Base-by-base conservation (phyloP, 2,888 invertebrate genomes). In the Microplitis manilae region DNA sequence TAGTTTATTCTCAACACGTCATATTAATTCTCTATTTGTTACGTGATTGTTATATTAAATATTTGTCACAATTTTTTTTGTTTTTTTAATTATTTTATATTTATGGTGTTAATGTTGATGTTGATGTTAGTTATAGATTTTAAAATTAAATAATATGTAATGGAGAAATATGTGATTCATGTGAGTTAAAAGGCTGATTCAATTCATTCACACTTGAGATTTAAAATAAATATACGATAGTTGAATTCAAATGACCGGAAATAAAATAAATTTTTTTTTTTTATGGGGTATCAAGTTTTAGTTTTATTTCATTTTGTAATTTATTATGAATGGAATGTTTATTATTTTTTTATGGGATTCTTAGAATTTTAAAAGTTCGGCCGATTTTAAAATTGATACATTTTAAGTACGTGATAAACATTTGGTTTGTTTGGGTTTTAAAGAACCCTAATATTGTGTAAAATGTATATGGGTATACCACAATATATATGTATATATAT, bases 391-490 rank as follows among this genome's bases (percentile, higher is more conserved):
- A 50, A 13, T 39, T 69, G 50, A 15, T 69, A 13, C 9, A 50
- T 69, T 69, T 20, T 15, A 61, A 39, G 75, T 50, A 50, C 50
- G 50, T 50, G 50, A 50, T 50, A 50, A 50, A 50, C 50, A 50
- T 50, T 50, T 50, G 50, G 50, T 50, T 50, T 50, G 50, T 50
- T 50, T 50, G 50, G 50, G 50, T 50, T 50, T 50, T 50, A 50
- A 50, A 50, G 50, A 50, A 50, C 50, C 50, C 9, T 13, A 13
- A 13, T 8, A 50, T 50, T 50, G 15, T 59, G 65, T 71, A 30
- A 61, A 60, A 50, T 71, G 68, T 76, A 67, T 65, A 38, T 68
- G 72, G 50, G 74, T 68, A 60, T 72, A 30, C 30, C 30, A 30
- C 30, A 4, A 30, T 30, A 30, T 4, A 30, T 30, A 30, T 30